Conservation (phyloP, 2,113 vertebrate species). For the Vidua chalybeata region DNA sequence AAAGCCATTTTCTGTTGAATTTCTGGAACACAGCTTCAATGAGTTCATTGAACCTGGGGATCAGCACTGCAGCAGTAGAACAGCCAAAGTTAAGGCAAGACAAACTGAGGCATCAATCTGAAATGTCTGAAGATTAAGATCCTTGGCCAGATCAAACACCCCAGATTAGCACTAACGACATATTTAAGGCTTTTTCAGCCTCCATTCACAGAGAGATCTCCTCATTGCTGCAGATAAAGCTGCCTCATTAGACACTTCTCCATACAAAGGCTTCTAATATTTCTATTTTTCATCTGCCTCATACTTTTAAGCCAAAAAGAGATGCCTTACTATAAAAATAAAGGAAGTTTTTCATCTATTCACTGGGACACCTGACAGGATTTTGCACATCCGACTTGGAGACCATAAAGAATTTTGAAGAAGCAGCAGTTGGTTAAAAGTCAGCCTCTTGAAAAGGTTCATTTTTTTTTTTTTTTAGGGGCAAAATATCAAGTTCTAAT, state of each 20-base stretch:
- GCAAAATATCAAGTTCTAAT: neutral
- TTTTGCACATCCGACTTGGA: neutral
- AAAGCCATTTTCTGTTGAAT: neutral
- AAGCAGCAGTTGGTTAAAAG: neutral
- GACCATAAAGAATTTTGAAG: neutral
- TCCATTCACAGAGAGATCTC: slow-evolving; percentile 28
- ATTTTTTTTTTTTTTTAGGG: neutral
- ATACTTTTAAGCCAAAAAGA: neutral
- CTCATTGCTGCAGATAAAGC: slow-evolving; percentile 41
- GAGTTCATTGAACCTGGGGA: slow-evolving; percentile 32
- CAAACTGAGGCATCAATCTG: neutral
- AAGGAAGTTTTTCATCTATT: slow-evolving; percentile 16
- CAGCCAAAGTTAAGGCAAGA: neutral
- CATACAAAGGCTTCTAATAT: neutral
- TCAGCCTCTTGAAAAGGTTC: neutral
- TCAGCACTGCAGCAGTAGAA: neutral
- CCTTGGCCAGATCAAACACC: slow-evolving; percentile 36
- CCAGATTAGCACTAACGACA: slow-evolving; percentile 11
- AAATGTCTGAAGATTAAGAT: slow-evolving; percentile 14
- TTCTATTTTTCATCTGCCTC: slow-evolving; percentile 10
- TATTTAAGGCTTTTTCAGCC: neutral
- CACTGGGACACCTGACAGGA: neutral
- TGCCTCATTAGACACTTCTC: slow-evolving; percentile 58
- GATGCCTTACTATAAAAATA: neutral
- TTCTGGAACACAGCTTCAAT: neutral